Evolutionary conservation across 1,140 invertebrate genomes (phyloP), one percentile per base, ranked within the genome.

Genomic region (Pseudoatta argentina): DNA sequence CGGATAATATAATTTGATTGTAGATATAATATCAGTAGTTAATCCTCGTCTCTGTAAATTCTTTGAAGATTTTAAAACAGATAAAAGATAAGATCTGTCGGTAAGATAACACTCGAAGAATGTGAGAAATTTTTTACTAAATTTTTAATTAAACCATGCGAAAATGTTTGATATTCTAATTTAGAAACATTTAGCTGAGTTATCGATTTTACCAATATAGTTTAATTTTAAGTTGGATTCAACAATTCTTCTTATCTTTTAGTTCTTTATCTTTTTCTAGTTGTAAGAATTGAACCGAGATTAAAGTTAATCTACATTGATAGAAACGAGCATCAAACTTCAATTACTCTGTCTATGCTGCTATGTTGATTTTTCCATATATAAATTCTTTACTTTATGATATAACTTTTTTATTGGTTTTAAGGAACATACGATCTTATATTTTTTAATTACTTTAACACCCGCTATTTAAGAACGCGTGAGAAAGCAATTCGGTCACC

Each of bases 11-110:
- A 63, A 34, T 66, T 66, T 71, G 48, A 59, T 16, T 16, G 0
- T 1, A 78, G 86, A 89, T 88, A 89, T 30, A 88, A 3, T 73
- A 89, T 73, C 66, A 18, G 21, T 59, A 18, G n/a, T 71, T 30
- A 81, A 61, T 34, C 48, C 18, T 59, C 30, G 16, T 53, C n/a
- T 72, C 39, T 48, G 44, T 64, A 39, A 75, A 87, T 66, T 71
- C 5, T 66, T 10, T 78, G 59, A 18, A 66, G 7, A 69, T 24
- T 69, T 3, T n/a, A 24, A 30, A 77, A 16, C 3, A 27, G 55
- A 63, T 63, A 27, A 77, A 61, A 14, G 8, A 44, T 77, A 63
- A 48, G 10, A 48, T 64, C 3, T 44, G 3, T 6, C n/a, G 16
- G 12, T 24, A 3, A 59, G 30, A 59, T 75, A 75, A 57, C 34